A percentile compares a stretch with the other conserved stretches of the same genome.
Conservation (phyloP, 2,797 vertebrate genomes). For the Lepus oiostolus region DNA sequence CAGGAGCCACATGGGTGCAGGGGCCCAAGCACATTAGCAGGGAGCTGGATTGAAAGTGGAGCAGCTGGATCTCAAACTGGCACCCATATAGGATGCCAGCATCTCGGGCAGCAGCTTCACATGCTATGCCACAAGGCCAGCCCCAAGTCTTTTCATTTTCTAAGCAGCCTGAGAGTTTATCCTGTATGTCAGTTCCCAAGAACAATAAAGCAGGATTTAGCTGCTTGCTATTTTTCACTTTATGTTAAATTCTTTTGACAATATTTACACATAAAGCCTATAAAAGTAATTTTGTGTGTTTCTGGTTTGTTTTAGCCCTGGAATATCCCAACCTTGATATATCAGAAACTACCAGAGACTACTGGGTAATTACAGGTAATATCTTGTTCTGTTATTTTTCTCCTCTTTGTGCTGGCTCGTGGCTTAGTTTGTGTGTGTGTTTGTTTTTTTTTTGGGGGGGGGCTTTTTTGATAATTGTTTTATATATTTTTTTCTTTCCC, state of each 20-base stretch:
- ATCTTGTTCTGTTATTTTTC: background rate
- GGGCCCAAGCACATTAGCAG: too few species aligned
- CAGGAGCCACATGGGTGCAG: too few species aligned
- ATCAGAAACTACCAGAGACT: slow-evolving; percentile 95
- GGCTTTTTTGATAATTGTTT: too few species aligned
- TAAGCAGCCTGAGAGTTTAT: background rate
- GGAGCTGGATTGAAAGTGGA: too few species aligned
- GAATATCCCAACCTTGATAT: slow-evolving; percentile 98
- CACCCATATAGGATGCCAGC: too few species aligned
- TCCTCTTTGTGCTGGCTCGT: background rate
- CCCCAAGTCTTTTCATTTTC: slow-evolving; percentile 1
- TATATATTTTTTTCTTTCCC: too few species aligned
- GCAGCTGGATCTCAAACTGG: too few species aligned
- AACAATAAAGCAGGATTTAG: background rate
- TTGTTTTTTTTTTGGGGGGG: too few species aligned
- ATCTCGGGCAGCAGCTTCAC: too few species aligned
- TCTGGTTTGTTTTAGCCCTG: slow-evolving; percentile 91
- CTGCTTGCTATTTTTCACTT: background rate
- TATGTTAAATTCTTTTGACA: background rate
- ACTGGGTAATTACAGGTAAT: slow-evolving; percentile 99
- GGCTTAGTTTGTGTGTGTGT: too few species aligned
- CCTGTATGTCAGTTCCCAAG: background rate
- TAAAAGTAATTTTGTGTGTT: slow-evolving; percentile 37
- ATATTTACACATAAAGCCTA: background rate
- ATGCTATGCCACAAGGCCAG: too few species aligned